Evolutionary conservation across 1,140 invertebrate species (phyloP).

Genomic region (Drosophila mayri): DNA sequence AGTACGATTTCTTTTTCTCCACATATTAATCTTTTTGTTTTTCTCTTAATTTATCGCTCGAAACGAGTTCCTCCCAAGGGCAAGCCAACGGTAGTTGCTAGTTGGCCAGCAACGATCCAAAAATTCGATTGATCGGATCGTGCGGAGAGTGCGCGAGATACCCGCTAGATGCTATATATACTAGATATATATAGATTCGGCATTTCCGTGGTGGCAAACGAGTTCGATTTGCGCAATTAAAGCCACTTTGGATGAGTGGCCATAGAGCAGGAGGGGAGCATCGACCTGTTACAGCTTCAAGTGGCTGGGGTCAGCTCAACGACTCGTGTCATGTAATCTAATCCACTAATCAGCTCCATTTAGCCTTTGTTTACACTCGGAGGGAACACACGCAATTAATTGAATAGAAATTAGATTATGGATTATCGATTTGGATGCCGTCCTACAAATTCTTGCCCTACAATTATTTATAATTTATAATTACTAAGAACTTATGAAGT

Average conservation of each 20-base stretch:
- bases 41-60: constrained; percentile 50
- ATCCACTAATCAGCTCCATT: constrained; percentile 13
- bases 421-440: neutral
- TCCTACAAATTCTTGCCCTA: too few relatives aligned
- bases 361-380: constrained; percentile 2
- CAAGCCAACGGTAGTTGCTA: constrained; percentile 69
- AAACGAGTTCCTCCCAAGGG: constrained; percentile 74
- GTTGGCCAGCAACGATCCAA: constrained; percentile 35
- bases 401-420: neutral
- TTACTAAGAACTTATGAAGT: neutral
- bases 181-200: constrained; percentile 27
- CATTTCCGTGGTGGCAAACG: constrained; percentile 70
- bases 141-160: constrained; percentile 25
- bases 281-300: constrained; percentile 31
- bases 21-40: constrained; percentile 66
- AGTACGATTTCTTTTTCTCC: constrained; percentile 56
- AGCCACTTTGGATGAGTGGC: constrained; percentile 32
- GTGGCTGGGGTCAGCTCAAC: constrained; percentile 5
- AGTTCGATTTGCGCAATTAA: constrained; percentile 70
- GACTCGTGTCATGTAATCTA: constrained; percentile 23
- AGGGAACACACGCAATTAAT: neutral
- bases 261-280: constrained; percentile 37
- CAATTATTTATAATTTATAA: neutral
- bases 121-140: constrained; percentile 41
- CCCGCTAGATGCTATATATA: constrained; percentile 35